phyloP scores from a whole-genome alignment of 2,113 vertebrate species.

The Axis porcinus region DNA sequence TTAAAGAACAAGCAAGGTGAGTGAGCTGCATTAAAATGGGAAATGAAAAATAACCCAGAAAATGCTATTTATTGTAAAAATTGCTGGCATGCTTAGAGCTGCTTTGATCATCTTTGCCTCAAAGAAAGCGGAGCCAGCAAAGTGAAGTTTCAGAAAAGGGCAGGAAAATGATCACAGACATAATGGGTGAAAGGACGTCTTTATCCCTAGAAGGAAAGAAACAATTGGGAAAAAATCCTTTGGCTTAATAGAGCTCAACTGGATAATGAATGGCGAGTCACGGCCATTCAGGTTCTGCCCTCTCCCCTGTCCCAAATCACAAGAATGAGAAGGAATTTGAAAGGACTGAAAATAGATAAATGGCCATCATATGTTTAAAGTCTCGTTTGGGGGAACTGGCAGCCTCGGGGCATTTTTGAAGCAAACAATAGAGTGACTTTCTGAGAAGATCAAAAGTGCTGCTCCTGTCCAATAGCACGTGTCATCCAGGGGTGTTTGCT shows the following conservation, averaged over 20 bases:
- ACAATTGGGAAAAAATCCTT: conserved; percentile 65
- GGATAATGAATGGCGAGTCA: conserved; percentile 73
- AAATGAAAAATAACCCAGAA: conserved; percentile 75
- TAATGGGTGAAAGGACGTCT: conserved; percentile 61
- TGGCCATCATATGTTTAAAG: conserved; percentile 71
- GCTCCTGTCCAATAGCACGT: conserved; percentile 42
- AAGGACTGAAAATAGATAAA: conserved; percentile 77
- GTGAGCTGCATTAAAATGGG: conserved; percentile 72
- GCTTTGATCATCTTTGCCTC: conserved; percentile 74
- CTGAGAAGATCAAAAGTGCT: conserved; percentile 71
- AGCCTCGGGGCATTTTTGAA: conserved; percentile 73
- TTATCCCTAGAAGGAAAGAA: conserved; percentile 74
- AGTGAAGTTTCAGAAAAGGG: conserved; percentile 74
- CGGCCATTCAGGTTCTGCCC: conserved; percentile 74
- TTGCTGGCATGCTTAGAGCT: conserved; percentile 68
- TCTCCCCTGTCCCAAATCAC: conserved; percentile 75
- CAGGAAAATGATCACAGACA: conserved; percentile 73
- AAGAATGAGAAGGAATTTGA: conserved; percentile 73
- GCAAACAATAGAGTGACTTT: conserved; percentile 75
- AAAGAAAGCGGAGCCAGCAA: conserved; percentile 70
- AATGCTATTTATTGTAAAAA: conserved; percentile 79
- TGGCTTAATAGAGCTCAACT: conserved; percentile 71
- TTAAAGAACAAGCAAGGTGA: conserved; percentile 70
- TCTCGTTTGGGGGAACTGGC: conserved; percentile 68
- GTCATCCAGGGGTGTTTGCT: conserved; percentile 63